These are phyloP conservation scores for Eristalis pertinax DNA, from an alignment of 2,888 invertebrate species.

Conservation along the genomic window DNA sequence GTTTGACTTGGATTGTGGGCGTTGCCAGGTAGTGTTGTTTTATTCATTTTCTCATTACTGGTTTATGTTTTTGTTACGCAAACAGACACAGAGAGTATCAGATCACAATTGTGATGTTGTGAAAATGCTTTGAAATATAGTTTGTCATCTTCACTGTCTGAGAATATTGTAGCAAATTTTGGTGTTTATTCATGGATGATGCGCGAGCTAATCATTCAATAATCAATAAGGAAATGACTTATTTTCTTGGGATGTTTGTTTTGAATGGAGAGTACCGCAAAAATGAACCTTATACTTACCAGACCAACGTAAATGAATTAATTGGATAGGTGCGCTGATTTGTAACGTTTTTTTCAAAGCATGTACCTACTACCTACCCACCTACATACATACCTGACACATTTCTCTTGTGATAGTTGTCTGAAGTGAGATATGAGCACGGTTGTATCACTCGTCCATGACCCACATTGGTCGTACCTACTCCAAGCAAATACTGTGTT, in stretches of 20 bases:
- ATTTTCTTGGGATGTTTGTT: too few relatives aligned
- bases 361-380: background rate
- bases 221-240: too few relatives aligned
- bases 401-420: background rate
- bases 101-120: too few relatives aligned
- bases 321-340: background rate
- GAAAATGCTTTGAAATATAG: too few relatives aligned
- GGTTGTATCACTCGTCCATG: background rate
- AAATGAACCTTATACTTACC: too few relatives aligned
- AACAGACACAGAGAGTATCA: too few relatives aligned
- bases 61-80: background rate
- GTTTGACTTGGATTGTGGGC: slow-evolving; percentile 21
- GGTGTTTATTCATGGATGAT: too few relatives aligned
- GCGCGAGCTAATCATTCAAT: too few relatives aligned
- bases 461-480: background rate
- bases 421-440: background rate
- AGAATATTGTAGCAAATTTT: too few relatives aligned
- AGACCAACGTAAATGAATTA: too few relatives aligned
- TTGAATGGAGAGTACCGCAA: too few relatives aligned
- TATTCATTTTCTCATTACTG: background rate
- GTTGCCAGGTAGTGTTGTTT: slow-evolving; percentile 38
- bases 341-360: background rate
- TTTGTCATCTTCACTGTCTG: too few relatives aligned
- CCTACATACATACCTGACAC: background rate
- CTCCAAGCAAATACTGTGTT: background rate